Conservation (phyloP, 2,113 vertebrate genomes). For the Ia io region DNA sequence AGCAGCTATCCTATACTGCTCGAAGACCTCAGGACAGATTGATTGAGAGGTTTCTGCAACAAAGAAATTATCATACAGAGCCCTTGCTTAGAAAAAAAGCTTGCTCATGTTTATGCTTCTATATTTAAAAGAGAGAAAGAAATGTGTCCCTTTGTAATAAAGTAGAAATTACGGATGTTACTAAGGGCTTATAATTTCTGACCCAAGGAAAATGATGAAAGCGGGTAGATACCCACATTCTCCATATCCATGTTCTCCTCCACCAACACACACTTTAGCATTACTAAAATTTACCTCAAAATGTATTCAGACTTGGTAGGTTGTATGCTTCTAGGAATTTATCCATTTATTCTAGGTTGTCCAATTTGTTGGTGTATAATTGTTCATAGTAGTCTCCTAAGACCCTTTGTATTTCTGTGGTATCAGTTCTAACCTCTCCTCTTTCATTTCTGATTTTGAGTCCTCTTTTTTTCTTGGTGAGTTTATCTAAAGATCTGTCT, state of each 20-base stretch:
- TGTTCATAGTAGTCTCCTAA: not conserved
- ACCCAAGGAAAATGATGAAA: not conserved
- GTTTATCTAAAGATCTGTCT: not conserved
- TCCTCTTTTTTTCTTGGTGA: not conserved
- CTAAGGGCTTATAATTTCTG: not conserved
- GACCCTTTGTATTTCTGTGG: not conserved
- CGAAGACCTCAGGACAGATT: not conserved
- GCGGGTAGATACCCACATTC: not conserved
- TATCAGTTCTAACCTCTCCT: not conserved
- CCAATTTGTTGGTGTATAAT: not conserved
- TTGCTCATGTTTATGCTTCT: conserved; percentile 7
- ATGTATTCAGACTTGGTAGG: not conserved
- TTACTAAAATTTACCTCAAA: not conserved
- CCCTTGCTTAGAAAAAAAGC: conserved; percentile 3
- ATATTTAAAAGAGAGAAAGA: conserved; percentile 36
- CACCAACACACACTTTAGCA: not conserved
- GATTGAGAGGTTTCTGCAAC: not conserved
- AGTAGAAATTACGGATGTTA: not conserved
- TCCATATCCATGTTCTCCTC: not conserved
- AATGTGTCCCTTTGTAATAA: not conserved
- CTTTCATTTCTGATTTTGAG: not conserved
- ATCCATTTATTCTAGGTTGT: not conserved
- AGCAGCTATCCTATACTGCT: not conserved
- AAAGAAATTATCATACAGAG: not conserved
- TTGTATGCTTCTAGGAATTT: not conserved